Evolutionary conservation across 2,888 invertebrate species (phyloP).

Genomic region (Pogonocherus hispidulus): DNA sequence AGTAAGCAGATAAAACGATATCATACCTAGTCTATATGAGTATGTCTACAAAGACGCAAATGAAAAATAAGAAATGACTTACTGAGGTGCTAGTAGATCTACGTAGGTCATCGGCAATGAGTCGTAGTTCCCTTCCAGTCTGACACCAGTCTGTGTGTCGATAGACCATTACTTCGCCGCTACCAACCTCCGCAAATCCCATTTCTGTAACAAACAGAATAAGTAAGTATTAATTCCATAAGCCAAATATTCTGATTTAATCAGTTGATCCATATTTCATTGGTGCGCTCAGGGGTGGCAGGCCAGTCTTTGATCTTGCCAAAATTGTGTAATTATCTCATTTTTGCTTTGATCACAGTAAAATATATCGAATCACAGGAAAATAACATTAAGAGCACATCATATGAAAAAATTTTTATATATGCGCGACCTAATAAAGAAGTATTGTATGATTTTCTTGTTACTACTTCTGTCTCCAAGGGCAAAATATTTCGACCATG

Average conservation of each 20-base stretch:
- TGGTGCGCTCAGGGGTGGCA: neutral
- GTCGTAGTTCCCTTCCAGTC: constrained; percentile 15
- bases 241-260: constrained; percentile 24
- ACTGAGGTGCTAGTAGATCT: neutral
- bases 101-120: neutral
- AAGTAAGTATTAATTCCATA: constrained; percentile 30
- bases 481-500: too few species aligned
- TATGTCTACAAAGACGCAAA: too few species aligned
- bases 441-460: too few species aligned
- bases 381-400: too few species aligned
- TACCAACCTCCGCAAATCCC: constrained; percentile 18
- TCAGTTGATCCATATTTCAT: constrained; percentile 3
- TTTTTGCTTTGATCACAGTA: neutral
- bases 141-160: constrained; percentile 25
- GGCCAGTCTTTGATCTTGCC: neutral
- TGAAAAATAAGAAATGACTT: neutral
- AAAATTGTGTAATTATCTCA: neutral
- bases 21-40: too few species aligned
- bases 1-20: too few species aligned
- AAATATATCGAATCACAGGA: too few species aligned
- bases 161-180: neutral
- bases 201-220: constrained; percentile 29
- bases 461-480: too few species aligned
- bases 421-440: too few species aligned
- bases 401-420: too few species aligned